Conservation (phyloP, 2,888 invertebrate genomes). For the Coelogynopora nodosa region DNA sequence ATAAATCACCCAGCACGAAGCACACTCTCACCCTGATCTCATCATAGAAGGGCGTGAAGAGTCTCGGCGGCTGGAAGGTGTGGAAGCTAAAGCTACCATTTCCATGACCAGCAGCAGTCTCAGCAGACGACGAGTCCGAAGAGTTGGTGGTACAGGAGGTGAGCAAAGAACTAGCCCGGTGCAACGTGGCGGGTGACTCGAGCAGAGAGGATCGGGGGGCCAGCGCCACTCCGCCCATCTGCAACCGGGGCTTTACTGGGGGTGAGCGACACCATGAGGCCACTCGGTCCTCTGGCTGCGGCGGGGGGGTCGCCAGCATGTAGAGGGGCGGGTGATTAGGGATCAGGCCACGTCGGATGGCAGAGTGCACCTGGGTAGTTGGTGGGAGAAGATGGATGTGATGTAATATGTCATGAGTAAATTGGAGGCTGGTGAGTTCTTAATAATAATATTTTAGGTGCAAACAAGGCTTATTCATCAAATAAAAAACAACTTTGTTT, state of each 20-base stretch:
- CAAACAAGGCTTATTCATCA: too few relatives aligned
- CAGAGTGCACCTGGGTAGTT: constrained; percentile 19
- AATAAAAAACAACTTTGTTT: too few relatives aligned
- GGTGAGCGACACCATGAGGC: constrained; percentile 29
- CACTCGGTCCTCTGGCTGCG: neutral
- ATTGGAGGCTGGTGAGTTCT: too few relatives aligned
- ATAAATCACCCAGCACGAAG: neutral
- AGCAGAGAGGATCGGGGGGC: neutral
- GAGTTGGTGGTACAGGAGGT: neutral
- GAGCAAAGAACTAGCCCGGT: neutral
- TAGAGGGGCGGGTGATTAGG: constrained; percentile 2
- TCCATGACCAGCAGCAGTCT: neutral
- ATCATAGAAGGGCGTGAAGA: constrained; percentile 89
- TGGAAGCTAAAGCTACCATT: too few relatives aligned
- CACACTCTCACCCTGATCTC: constrained; percentile 73
- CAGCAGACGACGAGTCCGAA: neutral
- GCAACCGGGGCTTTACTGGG: neutral
- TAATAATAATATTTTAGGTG: too few relatives aligned
- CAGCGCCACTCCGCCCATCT: neutral
- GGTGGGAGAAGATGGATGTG: too few relatives aligned
- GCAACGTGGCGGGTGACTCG: neutral
- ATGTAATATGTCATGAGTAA: too few relatives aligned
- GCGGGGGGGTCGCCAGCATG: neutral
- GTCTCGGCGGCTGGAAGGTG: constrained; percentile 67
- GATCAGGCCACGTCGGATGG: neutral